Evolutionary conservation across 2,888 invertebrate species (phyloP), one percentile per base, ranked within the genome.

Genomic region (Caenorhabditis zanzibari): DNA sequence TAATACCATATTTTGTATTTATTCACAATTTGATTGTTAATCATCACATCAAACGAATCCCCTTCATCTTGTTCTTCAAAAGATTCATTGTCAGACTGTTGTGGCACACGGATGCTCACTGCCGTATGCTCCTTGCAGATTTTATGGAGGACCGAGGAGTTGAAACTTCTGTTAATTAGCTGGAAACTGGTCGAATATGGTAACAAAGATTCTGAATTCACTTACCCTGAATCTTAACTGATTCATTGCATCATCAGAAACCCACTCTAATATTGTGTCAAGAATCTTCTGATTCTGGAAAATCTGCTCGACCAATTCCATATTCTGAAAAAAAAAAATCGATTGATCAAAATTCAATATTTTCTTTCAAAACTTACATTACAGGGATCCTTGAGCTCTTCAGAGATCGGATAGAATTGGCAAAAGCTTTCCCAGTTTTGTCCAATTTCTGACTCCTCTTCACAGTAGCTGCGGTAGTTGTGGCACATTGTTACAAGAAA

Each of bases 241-340:
- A 28, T 28, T 47, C 63, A 64, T 64, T 6, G 26, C 44, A n/a
- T 64, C 63, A 5, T 7, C 5, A 6, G 47, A 64, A 16, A 28
- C 16, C 7, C 38, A 16, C n/a, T 47, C 24, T 28, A 64, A 28
- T 0, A 64, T 47, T 1, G 7, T 47, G 2, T 28, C 47, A 7
- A 64, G 16, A 10, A 64, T 44, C 4, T 9, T n/a, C 19, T n/a
- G 24, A 19, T 64, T 64, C 10, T 64, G 10, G n/a, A 64, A 64
- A 0, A 64, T 28, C 16, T 24, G 44, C 1, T 26, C n/a, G 12
- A 64, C 47, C 19, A 64, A n/a, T 2, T 47, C 19, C 1, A 2
- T n/a, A 24, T 64, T 47, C 63, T 64, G 44, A 26, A 63, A 63
- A 5, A 64, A 26, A 26, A 35, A 19, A 41, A 22, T 41, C 28